A percentile compares a stretch with the other conserved stretches of the same genome.
Conservation (phyloP, 2,113 vertebrate species). For the Forbesichthys papilliferus region DNA sequence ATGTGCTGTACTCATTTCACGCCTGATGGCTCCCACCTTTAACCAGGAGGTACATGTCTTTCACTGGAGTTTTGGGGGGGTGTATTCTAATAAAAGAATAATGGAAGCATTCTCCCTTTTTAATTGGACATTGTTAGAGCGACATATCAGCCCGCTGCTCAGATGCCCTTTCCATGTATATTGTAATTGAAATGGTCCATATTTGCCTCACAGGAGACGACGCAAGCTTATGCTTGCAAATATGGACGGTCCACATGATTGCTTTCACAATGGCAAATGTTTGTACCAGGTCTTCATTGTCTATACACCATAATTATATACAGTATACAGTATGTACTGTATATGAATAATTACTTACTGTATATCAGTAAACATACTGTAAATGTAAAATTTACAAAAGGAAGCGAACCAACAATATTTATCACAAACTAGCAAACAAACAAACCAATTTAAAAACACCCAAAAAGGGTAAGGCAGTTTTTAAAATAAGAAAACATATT, state of each 20-base stretch:
- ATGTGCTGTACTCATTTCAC: conserved; percentile 78
- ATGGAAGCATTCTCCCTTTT: conserved; percentile 74
- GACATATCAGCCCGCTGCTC: conserved; percentile 74
- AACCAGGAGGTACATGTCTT: conserved; percentile 61
- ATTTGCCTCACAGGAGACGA: conserved; percentile 39
- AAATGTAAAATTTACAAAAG: no score
- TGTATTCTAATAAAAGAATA: conserved; percentile 75
- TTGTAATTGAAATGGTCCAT: conserved; percentile 77
- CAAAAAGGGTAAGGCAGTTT: no score
- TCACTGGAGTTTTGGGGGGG: conserved; percentile 45
- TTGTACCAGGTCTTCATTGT: no score
- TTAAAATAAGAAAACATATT: no score
- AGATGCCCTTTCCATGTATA: conserved; percentile 76
- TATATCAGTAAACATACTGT: no score
- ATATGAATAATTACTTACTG: no score
- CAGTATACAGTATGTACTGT: no score
- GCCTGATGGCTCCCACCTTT: conserved; percentile 75
- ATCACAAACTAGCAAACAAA: no score
- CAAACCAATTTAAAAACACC: no score
- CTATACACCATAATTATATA: no score
- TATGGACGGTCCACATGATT: conserved; percentile 13
- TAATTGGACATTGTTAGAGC: conserved; percentile 82
- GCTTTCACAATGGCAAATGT: no score
- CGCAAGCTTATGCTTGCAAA: conserved; percentile 35
- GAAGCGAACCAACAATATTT: no score